Evolutionary conservation across 2,113 vertebrate species (phyloP).

Genomic region (Toxotes jaculatrix): DNA sequence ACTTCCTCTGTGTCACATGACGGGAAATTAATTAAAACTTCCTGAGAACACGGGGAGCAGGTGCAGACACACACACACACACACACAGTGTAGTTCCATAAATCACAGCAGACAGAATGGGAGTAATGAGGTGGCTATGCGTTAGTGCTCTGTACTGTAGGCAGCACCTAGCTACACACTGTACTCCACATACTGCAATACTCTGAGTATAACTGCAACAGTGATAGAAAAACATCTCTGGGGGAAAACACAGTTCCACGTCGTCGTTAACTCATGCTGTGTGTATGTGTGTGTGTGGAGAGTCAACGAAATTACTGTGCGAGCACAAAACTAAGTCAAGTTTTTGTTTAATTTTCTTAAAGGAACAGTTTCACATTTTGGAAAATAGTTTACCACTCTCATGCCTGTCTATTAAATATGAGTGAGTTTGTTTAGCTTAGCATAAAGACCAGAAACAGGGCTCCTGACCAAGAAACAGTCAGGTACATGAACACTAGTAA

Average conservation of each 20-base stretch:
- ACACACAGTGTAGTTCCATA: constrained; percentile 80
- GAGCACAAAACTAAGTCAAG: neutral
- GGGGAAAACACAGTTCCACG: no score
- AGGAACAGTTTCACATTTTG: neutral
- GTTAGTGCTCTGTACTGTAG: constrained; percentile 54
- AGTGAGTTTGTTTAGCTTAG: neutral
- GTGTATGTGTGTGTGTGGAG: neutral
- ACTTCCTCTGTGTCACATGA: constrained; percentile 63
- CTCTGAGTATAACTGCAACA: neutral
- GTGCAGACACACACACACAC: constrained; percentile 31
- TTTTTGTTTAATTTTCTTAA: neutral
- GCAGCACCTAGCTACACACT: constrained; percentile 55
- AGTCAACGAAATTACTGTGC: neutral
- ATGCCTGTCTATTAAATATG: neutral
- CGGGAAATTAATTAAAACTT: constrained; percentile 65
- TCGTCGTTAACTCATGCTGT: constrained; percentile 1
- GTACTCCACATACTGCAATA: constrained; percentile 46
- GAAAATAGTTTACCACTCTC: neutral
- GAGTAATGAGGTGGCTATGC: constrained; percentile 87
- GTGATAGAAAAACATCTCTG: no score
- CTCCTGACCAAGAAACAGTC: no score
- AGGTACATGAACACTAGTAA: neutral
- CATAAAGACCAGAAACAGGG: no score
- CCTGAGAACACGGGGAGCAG: constrained; percentile 48
- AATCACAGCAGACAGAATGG: constrained; percentile 91